Evolutionary conservation across 2,113 vertebrate species (phyloP).

Genomic region (Cairina moschata): DNA sequence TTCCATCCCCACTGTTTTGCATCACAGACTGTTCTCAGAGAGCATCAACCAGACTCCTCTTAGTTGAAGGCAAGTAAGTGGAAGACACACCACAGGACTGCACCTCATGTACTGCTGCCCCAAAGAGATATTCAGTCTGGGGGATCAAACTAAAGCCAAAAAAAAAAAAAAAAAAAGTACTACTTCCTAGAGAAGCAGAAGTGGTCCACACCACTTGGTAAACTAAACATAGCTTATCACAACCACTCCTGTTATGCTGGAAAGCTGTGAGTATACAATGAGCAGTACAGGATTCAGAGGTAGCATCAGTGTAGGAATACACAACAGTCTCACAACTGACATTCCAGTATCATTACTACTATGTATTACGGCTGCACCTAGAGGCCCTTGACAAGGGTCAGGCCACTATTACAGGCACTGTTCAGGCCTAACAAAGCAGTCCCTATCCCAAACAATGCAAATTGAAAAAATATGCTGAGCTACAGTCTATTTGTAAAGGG

Average conservation of each 20-base stretch:
- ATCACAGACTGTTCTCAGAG: background rate
- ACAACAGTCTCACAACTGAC: background rate
- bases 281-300: background rate
- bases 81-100: background rate
- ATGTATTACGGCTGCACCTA: background rate
- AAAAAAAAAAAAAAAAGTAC: background rate
- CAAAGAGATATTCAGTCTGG: background rate
- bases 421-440: background rate
- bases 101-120: background rate
- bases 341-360: background rate
- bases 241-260: background rate
- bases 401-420: background rate
- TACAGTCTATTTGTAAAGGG: background rate
- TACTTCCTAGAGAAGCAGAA: background rate
- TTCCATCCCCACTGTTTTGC: background rate
- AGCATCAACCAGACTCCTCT: background rate
- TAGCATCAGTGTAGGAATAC: background rate
- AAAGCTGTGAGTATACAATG: background rate
- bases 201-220: background rate
- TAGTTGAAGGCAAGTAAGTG: background rate
- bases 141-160: background rate
- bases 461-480: background rate
- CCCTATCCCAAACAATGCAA: background rate
- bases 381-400: background rate
- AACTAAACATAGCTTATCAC: background rate